These are phyloP conservation scores for Paradoxurus hermaphroditus DNA, from an alignment of 2,113 vertebrate species.

Conservation along the genomic window DNA sequence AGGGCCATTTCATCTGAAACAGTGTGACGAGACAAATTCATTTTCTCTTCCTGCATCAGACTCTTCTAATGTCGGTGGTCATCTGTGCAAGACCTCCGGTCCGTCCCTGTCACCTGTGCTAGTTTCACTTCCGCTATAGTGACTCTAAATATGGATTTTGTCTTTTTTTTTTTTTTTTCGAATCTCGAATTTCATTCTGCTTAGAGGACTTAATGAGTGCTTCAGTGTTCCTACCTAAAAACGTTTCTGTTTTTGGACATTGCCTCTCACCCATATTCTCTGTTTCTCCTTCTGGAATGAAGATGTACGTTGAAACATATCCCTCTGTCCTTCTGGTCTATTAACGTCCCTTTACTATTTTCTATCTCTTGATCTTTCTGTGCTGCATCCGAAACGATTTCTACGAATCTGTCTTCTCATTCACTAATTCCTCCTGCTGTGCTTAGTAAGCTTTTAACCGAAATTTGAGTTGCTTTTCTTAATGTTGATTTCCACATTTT, in stretches of 20 bases:
- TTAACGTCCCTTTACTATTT: not conserved
- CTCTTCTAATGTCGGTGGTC: accelerated
- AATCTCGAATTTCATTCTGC: not conserved
- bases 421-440: not conserved
- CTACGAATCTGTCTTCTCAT: not conserved
- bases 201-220: not conserved
- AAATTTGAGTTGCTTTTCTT: not conserved
- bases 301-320: not conserved
- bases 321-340: not conserved
- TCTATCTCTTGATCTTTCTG: not conserved
- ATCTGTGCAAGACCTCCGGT: accelerated
- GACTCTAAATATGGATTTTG: not conserved
- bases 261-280: not conserved
- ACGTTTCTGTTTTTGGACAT: not conserved
- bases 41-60: not conserved
- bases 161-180: not conserved
- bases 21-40: not conserved
- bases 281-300: not conserved
- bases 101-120: not conserved
- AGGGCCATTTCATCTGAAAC: not conserved
- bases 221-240: not conserved
- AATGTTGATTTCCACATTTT: not conserved
- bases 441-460: not conserved
- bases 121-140: not conserved
- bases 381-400: not conserved